These are phyloP conservation scores for Dascyllus trimaculatus DNA, from an alignment of 2,113 vertebrate species.

Conservation along the genomic window DNA sequence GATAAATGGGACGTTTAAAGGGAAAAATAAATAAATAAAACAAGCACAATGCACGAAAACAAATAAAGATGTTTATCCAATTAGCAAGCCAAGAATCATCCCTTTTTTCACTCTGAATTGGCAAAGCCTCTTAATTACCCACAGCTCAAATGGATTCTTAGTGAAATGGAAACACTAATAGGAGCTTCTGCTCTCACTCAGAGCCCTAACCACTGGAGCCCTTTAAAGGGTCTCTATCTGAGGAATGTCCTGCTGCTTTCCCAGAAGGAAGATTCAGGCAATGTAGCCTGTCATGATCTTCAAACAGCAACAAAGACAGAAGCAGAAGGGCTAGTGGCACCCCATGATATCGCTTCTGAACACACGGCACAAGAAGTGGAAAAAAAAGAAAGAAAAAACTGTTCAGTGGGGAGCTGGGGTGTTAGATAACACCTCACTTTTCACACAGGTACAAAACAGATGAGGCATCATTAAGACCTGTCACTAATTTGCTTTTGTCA, in stretches of 20 bases:
- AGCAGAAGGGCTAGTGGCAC: slow-evolving; percentile 43
- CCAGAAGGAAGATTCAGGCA: slow-evolving; percentile 69
- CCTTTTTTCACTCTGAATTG: slow-evolving; percentile 6
- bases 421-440: slow-evolving; percentile 63
- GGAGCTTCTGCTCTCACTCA: slow-evolving; percentile 41
- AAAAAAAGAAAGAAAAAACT: slow-evolving; percentile 14
- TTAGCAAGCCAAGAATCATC: slow-evolving; percentile 14
- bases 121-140: slow-evolving; percentile 45
- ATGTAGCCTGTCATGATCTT: slow-evolving; percentile 69
- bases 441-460: slow-evolving; percentile 60
- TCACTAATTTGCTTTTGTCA: slow-evolving; percentile 65
- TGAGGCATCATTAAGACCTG: slow-evolving; percentile 55
- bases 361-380: slow-evolving; percentile 57
- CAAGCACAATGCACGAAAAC: background rate
- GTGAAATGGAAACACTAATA: slow-evolving; percentile 55
- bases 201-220: slow-evolving; percentile 43
- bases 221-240: slow-evolving; percentile 66
- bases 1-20: background rate
- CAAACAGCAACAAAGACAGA: slow-evolving; percentile 71
- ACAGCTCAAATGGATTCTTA: slow-evolving; percentile 48
- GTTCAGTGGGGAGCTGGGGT: slow-evolving; percentile 35
- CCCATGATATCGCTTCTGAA: slow-evolving; percentile 70
- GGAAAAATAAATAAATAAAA: background rate
- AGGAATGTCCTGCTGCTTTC: slow-evolving; percentile 73
- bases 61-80: slow-evolving; percentile 15